Percentiles rank a stretch among this genome's conserved stretches.
Conservation (phyloP, 92 coral and sea anemone species). For the Porites evermanni region DNA sequence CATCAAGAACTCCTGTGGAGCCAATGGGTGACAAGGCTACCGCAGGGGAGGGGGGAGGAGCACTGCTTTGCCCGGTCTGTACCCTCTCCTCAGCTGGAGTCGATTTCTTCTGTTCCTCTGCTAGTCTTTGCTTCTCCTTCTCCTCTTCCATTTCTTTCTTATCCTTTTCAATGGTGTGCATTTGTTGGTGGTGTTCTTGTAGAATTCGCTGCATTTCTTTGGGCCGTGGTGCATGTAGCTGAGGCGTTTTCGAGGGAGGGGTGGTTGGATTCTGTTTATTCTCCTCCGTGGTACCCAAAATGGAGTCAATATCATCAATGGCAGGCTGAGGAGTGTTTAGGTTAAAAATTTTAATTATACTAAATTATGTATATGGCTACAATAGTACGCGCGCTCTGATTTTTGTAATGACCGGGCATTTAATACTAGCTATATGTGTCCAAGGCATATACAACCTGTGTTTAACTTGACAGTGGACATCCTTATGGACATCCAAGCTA, state of each 20-base stretch:
- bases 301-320: conserved; percentile 91
- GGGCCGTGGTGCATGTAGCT: conserved; percentile 97
- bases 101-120: conserved; percentile 50
- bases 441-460: too few relatives aligned
- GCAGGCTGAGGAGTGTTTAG: conserved; percentile 67
- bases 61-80: conserved; percentile 73
- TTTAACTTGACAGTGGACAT: too few relatives aligned
- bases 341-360: not conserved
- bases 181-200: conserved; percentile 90
- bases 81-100: conserved; percentile 46
- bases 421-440: too few relatives aligned
- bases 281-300: conserved; percentile 94
- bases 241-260: conserved; percentile 80
- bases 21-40: conserved; percentile 64
- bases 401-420: too few relatives aligned
- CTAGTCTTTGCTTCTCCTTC: conserved; percentile 66
- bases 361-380: not conserved
- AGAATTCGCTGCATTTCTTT: conserved; percentile 95
- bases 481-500: too few relatives aligned
- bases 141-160: conserved; percentile 83
- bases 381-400: too few relatives aligned
- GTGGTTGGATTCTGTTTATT: conserved; percentile 79
- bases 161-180: conserved; percentile 82
- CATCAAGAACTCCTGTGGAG: conserved; percentile 45
- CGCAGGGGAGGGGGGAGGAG: conserved; percentile 88